Conservation (phyloP, 2,888 invertebrate genomes). For the Cancer borealis region DNA sequence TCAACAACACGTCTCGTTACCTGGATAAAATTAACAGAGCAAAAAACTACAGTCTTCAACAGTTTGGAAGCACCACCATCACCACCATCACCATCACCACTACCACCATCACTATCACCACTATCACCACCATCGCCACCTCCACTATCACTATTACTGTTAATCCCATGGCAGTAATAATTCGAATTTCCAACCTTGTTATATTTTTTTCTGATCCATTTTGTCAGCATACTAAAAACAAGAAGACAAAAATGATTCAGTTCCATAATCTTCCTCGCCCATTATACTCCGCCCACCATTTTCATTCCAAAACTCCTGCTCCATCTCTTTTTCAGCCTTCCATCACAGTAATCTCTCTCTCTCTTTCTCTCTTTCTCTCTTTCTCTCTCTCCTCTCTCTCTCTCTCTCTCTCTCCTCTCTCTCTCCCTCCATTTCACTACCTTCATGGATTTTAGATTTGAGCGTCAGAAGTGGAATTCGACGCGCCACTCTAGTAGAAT, state of each 20-base stretch:
- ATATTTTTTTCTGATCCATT: background rate
- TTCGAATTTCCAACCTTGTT: background rate
- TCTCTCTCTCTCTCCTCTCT: background rate
- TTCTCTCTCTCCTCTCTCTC: background rate
- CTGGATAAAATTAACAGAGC: background rate
- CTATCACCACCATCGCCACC: background rate
- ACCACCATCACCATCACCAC: background rate
- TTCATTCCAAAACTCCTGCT: background rate
- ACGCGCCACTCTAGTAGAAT: background rate
- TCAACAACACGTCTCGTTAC: background rate
- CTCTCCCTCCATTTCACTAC: slow-evolving; percentile 20
- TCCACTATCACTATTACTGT: background rate
- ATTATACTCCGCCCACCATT: background rate
- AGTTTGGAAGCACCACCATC: background rate
- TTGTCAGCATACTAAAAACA: background rate
- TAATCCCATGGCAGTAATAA: background rate
- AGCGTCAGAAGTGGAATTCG: background rate
- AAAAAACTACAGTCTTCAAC: background rate
- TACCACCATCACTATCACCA: background rate
- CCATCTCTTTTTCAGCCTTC: background rate
- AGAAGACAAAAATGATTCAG: background rate
- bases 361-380: background rate
- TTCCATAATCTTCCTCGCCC: background rate
- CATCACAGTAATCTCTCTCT: background rate
- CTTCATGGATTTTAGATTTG: slow-evolving; percentile 27